Percentiles rank a stretch among this genome's conserved stretches.
These are phyloP conservation scores for Smutsia gigantea DNA, from an alignment of 2,797 vertebrate genomes.

Conservation along the genomic window DNA sequence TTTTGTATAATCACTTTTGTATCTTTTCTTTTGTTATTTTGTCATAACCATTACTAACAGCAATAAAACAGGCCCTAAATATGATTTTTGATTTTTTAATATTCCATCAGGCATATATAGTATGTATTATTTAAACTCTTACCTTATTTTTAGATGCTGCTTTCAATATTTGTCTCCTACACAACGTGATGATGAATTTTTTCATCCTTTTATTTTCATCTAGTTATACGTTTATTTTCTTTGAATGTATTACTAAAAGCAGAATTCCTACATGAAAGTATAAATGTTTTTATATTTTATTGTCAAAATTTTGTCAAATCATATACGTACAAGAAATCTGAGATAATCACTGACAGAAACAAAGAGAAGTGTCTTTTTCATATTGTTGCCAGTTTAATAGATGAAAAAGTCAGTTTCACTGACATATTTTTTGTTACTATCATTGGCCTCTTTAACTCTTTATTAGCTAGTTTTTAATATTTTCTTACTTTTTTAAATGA, in stretches of 20 bases:
- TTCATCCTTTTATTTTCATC: not conserved
- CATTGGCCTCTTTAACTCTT: not conserved
- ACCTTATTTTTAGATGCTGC: not conserved
- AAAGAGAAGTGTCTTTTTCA: not conserved
- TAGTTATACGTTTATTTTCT: not conserved
- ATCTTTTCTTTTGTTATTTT: not conserved
- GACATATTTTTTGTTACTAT: not conserved
- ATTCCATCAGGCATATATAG: not conserved
- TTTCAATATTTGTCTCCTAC: not conserved
- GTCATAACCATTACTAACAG: not conserved
- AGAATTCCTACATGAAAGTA: not conserved
- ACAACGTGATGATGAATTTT: not conserved
- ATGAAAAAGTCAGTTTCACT: not conserved
- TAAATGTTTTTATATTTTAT: not conserved
- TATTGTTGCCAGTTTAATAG: not conserved
- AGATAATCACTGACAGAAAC: not conserved
- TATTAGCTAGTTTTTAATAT: not conserved
- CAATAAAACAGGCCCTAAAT: not conserved
- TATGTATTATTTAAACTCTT: not conserved
- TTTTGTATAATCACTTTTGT: not conserved
- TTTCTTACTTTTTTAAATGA: too few relatives aligned
- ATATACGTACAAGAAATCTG: not conserved
- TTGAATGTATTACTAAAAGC: not conserved
- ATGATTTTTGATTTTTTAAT: not conserved
- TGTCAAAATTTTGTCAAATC: not conserved